These are phyloP conservation scores for Taxidea taxus DNA, from an alignment of 2,113 vertebrate genomes.

Conservation along the genomic window DNA sequence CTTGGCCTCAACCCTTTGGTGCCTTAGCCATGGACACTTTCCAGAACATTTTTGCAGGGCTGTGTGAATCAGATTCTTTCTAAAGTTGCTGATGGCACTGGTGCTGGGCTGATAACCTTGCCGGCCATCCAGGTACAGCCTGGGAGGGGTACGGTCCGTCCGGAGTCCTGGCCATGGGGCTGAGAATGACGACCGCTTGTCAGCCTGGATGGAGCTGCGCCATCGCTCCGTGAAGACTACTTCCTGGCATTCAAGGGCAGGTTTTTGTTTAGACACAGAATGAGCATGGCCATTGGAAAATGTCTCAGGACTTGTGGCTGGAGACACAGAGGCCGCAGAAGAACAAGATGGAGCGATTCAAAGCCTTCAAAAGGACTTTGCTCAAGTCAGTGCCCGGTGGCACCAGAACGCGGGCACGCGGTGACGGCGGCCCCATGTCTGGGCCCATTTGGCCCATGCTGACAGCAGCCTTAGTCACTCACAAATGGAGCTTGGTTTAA, in stretches of 20 bases:
- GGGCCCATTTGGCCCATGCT: conserved; percentile 26
- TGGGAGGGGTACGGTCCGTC: neutral
- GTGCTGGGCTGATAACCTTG: too few relatives aligned
- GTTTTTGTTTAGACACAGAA: conserved; percentile 74
- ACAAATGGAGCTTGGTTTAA: conserved; percentile 75
- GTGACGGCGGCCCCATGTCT: conserved; percentile 53
- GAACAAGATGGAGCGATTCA: conserved; percentile 56
- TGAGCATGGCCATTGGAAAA: conserved; percentile 20
- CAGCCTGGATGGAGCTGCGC: rapidly evolving
- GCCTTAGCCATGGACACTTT: neutral
- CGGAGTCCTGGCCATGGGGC: rapidly evolving
- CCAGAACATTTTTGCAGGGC: rapidly evolving
- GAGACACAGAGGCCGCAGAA: neutral
- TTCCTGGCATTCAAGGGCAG: conserved; percentile 49
- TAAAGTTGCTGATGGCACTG: neutral
- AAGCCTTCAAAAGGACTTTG: conserved; percentile 64
- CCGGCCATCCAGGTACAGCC: neutral
- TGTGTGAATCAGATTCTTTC: neutral
- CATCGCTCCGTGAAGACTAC: conserved; percentile 9
- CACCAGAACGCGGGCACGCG: conserved; percentile 67
- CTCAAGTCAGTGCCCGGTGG: conserved; percentile 39
- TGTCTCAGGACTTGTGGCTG: conserved; percentile 44
- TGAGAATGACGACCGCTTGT: rapidly evolving
- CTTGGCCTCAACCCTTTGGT: rapidly evolving
- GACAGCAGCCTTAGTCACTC: conserved; percentile 60